A percentile compares a stretch with the other conserved stretches of the same genome.
Conservation (phyloP, 2,113 vertebrate genomes). For the Falco punctatus region DNA sequence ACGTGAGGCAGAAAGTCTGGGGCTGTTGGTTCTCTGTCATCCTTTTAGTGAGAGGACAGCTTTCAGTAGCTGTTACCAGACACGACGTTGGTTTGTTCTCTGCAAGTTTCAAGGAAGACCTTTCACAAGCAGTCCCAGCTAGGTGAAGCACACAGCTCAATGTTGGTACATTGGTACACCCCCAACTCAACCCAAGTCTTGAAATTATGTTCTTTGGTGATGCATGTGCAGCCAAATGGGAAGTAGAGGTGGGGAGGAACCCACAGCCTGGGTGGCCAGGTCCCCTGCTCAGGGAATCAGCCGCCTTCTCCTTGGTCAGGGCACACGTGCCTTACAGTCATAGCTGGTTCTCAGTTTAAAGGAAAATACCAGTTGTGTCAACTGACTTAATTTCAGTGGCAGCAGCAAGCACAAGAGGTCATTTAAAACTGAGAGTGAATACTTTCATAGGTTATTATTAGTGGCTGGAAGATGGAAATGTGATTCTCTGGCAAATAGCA, state of each 20-base stretch:
- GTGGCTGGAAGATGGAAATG: constrained; percentile 42
- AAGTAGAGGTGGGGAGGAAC: not conserved
- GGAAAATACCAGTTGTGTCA: constrained; percentile 20
- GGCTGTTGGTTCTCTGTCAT: not conserved
- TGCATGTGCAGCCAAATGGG: not conserved
- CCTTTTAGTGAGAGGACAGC: not conserved
- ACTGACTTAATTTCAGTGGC: constrained; percentile 1
- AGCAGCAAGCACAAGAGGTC: constrained; percentile 12
- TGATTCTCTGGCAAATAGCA: not conserved
- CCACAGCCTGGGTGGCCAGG: not conserved
- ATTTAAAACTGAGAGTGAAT: constrained; percentile 38
- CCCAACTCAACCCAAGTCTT: not conserved
- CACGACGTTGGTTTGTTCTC: not conserved
- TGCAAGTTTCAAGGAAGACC: not conserved
- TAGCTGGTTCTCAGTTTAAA: not conserved
- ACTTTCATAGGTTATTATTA: constrained; percentile 45
- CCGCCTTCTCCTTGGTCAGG: not conserved
- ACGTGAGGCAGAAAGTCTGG: not conserved
- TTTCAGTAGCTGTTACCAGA: not conserved
- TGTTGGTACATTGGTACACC: accelerated
- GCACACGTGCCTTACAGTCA: not conserved
- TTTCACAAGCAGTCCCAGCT: not conserved
- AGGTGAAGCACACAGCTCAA: not conserved
- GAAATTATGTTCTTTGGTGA: not conserved
- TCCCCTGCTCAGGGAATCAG: not conserved